A percentile compares a stretch with the other conserved stretches of the same genome.
Evolutionary conservation across 2,113 vertebrate genomes (phyloP).

Genomic region (Salminus brasiliensis): DNA sequence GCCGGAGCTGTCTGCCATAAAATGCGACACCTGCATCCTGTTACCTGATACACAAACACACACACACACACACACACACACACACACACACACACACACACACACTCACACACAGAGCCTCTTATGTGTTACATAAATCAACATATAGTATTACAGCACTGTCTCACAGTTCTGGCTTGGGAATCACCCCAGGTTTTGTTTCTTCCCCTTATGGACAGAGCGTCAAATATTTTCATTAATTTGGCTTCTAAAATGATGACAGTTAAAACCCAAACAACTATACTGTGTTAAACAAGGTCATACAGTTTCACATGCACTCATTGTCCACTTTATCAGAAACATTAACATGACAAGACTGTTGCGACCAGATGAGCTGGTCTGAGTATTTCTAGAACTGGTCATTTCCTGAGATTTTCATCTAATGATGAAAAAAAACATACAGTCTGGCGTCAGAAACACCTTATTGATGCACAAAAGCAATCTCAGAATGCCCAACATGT

Average conservation of each 20-base stretch:
- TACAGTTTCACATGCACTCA: neutral
- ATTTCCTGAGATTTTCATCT: too few relatives aligned
- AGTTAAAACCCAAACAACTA: neutral
- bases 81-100: too few relatives aligned
- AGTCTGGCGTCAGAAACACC: too few relatives aligned
- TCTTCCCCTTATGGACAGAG: neutral
- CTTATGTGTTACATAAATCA: neutral
- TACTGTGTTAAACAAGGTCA: too few relatives aligned
- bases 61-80: conserved; percentile 39
- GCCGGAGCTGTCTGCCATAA: conserved; percentile 29
- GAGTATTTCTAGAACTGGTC: too few relatives aligned
- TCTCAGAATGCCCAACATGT: too few relatives aligned
- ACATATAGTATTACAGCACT: neutral
- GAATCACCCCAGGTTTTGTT: neutral
- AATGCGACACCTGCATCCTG: conserved; percentile 30
- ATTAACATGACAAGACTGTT: neutral
- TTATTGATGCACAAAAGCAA: too few relatives aligned
- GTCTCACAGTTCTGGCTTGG: neutral
- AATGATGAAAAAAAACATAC: too few relatives aligned
- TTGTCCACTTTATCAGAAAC: neutral
- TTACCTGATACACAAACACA: conserved; percentile 33
- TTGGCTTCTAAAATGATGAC: neutral
- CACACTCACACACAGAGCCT: neutral
- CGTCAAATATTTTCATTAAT: neutral
- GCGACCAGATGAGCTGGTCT: too few relatives aligned